A percentile compares a stretch with the other conserved stretches of the same genome.
phyloP scores from a whole-genome alignment of 2,888 invertebrate genomes.

The Pandemis heparana region DNA sequence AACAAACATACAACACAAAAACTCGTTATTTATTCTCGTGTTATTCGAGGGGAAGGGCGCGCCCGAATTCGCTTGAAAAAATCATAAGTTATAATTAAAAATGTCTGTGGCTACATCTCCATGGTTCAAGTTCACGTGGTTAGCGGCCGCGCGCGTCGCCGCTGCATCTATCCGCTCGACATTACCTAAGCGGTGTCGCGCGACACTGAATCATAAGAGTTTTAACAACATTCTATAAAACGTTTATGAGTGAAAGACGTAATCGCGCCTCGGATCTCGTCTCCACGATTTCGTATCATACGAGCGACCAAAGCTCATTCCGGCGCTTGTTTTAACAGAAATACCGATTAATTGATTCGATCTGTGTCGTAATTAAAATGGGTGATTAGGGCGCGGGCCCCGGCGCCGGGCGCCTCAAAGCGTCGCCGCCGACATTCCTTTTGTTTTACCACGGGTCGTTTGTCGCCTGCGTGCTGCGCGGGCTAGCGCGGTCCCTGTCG shows the following conservation, averaged over 20 bases:
- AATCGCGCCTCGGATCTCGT: constrained; percentile 67
- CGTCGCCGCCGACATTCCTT: constrained; percentile 85
- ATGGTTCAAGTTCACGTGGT: constrained; percentile 9
- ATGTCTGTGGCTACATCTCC: constrained; percentile 60
- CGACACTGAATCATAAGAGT: constrained; percentile 37
- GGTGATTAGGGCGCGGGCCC: constrained; percentile 84
- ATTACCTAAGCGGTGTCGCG: constrained; percentile 33
- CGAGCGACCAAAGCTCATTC: constrained; percentile 69
- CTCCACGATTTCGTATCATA: constrained; percentile 67
- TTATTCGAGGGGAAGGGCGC: constrained; percentile 82
- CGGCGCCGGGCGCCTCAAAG: constrained; percentile 85
- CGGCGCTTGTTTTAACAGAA: constrained; percentile 83
- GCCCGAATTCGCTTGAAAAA: constrained; percentile 82
- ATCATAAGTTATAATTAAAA: constrained; percentile 84
- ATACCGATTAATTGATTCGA: constrained; percentile 86
- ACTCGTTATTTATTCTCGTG: constrained; percentile 84
- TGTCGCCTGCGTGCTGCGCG: constrained; percentile 81
- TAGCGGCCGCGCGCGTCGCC: constrained; percentile 8
- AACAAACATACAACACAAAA: constrained; percentile 84
- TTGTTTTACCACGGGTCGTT: constrained; percentile 86
- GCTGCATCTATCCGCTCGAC: background rate
- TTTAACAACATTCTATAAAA: constrained; percentile 54
- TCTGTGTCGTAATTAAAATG: constrained; percentile 86
- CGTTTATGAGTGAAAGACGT: constrained; percentile 65
- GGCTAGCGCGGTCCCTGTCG: constrained; percentile 59